Evolutionary conservation across 2,113 vertebrate genomes (phyloP), one percentile per base, ranked within the genome.

Genomic region (Gymnarchus niloticus): DNA sequence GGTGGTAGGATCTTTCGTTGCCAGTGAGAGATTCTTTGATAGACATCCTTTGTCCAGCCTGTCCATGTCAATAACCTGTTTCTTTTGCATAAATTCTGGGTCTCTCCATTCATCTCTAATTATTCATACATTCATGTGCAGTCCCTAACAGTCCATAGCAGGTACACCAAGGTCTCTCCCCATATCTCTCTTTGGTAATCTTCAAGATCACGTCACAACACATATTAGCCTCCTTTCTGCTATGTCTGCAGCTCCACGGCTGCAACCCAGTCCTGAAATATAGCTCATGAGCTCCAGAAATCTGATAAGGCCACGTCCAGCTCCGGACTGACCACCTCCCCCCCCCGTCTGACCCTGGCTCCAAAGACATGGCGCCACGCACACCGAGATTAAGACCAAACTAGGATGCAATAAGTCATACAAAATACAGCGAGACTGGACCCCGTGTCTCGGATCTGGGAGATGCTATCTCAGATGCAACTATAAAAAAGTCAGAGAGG

Each of bases 341-440:
- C 49, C 48, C 25, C 73, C 6, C 14, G 17, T 17, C 6, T 2
- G 37, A 77, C 76, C 21, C 44, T 12, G 44, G 37, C 80, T 21
- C 14, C 93, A 95, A 94, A 94, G 94, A 93, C 93, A 89, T 87
- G 88, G 88, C 86, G 92, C 93, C 92, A 94, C 90, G 89, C 89
- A 90, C 94, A 94, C 94, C 90, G 92, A 93, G 92, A 94, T 95
- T 94, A 93, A 90, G 86, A 91, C 86, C 81, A 90, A 92, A 92
- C 89, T 86, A 86, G 87, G 88, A 90, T 85, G 89, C 91, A 93
- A 92, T 94, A 91, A 94, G 91, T 95, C 91, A 94, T 83, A 90
- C 41, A 19, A 81, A 86, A 90, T 89, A 41, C 83, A 21, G 56
- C 88, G 88, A 89, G 92, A 81, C 28, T 83, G 87, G 84, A 90